Percentiles rank a stretch among this genome's conserved stretches.
These are phyloP conservation scores for Danaus chrysippus DNA, from an alignment of 2,888 invertebrate genomes.

Conservation along the genomic window DNA sequence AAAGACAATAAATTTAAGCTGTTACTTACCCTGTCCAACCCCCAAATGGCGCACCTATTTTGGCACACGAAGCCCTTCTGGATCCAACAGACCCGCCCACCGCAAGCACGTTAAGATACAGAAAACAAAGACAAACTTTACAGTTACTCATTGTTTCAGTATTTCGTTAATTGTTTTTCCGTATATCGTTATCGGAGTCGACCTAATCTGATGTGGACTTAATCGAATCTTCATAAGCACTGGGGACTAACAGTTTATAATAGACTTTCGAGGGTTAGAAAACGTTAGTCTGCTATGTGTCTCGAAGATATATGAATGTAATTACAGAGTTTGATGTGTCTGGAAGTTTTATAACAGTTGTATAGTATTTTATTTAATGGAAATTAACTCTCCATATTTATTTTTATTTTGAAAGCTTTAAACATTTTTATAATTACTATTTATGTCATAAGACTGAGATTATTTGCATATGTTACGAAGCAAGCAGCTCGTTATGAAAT, in stretches of 20 bases:
- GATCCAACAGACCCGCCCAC: constrained; percentile 56
- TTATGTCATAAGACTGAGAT: not conserved
- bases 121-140: constrained; percentile 70
- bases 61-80: constrained; percentile 42
- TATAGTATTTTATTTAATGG: constrained; percentile 28
- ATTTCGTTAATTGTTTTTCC: constrained; percentile 76
- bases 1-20: constrained; percentile 67
- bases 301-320: constrained; percentile 57
- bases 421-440: not conserved
- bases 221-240: constrained; percentile 71
- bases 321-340: constrained; percentile 47
- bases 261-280: constrained; percentile 44
- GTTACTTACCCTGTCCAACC: constrained; percentile 61
- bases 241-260: constrained; percentile 41
- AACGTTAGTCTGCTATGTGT: constrained; percentile 56
- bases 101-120: constrained; percentile 66
- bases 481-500: constrained; percentile 1
- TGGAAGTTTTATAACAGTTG: constrained; percentile 41
- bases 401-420: not conserved
- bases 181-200: constrained; percentile 66
- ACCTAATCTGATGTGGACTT: constrained; percentile 59
- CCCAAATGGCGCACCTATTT: constrained; percentile 55
- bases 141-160: constrained; percentile 69
- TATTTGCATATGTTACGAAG: not conserved
- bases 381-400: constrained; percentile 18